These are phyloP conservation scores for Nothoprocta perdicaria DNA, from an alignment of 2,113 vertebrate genomes.

Conservation along the genomic window DNA sequence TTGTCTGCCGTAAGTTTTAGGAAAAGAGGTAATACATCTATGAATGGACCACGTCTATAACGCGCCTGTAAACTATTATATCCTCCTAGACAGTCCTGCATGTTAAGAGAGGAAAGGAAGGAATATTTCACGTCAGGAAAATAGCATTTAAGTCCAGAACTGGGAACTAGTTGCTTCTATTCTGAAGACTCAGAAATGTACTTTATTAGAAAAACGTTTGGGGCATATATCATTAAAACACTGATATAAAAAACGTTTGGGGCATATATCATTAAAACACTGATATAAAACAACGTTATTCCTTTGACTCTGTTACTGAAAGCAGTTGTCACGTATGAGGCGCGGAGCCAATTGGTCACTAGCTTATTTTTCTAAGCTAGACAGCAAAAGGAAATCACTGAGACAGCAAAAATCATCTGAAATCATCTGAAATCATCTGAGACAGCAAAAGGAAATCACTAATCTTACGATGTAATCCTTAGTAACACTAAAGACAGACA, in stretches of 20 bases:
- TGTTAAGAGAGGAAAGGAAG: background rate
- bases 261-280: background rate
- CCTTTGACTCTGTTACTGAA: background rate
- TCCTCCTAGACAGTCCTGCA: background rate
- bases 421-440: too few relatives aligned
- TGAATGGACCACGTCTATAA: background rate
- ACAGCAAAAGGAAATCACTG: background rate
- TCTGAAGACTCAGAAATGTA: background rate
- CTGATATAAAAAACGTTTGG: background rate
- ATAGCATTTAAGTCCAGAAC: slow-evolving; percentile 1
- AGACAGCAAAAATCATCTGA: too few relatives aligned
- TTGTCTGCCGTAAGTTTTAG: background rate
- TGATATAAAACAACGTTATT: background rate
- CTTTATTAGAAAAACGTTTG: slow-evolving; percentile 3
- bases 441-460: background rate
- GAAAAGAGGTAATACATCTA: background rate
- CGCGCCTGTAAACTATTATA: background rate
- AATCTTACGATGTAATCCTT: accelerated
- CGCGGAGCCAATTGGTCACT: background rate
- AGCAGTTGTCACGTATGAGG: background rate
- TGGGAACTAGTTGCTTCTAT: background rate
- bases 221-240: slow-evolving; percentile 4
- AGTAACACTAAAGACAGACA: background rate
- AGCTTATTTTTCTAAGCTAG: background rate
- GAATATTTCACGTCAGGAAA: slow-evolving; percentile 36